phyloP scores from a whole-genome alignment of 2,797 vertebrate genomes.

The Pteronotus mesoamericanus region DNA sequence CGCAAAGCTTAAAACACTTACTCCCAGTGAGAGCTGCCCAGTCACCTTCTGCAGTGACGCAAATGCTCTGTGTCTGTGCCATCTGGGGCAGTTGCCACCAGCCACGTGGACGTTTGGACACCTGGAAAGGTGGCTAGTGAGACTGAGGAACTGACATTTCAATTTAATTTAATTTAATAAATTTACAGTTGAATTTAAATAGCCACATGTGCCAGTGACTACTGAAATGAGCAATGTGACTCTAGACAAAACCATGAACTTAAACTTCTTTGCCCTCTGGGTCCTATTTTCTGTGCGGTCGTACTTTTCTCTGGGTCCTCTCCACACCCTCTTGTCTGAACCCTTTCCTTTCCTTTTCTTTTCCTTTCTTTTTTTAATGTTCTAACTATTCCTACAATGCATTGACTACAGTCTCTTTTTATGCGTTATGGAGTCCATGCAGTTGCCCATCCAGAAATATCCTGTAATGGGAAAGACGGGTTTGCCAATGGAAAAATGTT shows the following conservation, averaged over 20 bases:
- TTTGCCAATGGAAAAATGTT: slow-evolving; percentile 1
- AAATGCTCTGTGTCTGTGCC: background rate
- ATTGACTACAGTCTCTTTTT: background rate
- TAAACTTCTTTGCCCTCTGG: background rate
- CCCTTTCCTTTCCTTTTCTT: background rate
- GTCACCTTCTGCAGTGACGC: background rate
- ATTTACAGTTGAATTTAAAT: background rate
- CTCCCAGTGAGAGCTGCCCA: background rate
- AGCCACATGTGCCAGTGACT: background rate
- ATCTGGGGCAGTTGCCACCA: background rate
- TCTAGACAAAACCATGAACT: background rate
- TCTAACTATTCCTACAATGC: background rate
- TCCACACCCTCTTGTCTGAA: background rate
- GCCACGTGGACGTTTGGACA: background rate
- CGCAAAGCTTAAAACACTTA: background rate
- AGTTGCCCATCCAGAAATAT: background rate
- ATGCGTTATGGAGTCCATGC: background rate
- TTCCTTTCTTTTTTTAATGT: too few species aligned
- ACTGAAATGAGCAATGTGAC: too few species aligned
- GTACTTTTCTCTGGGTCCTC: background rate
- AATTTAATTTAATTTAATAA: background rate
- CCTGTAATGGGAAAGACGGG: background rate
- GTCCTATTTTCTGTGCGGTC: background rate
- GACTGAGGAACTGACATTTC: background rate
- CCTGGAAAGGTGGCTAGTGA: background rate